These are phyloP conservation scores for Liasis olivaceus DNA, from an alignment of 2,797 vertebrate genomes.

Conservation along the genomic window DNA sequence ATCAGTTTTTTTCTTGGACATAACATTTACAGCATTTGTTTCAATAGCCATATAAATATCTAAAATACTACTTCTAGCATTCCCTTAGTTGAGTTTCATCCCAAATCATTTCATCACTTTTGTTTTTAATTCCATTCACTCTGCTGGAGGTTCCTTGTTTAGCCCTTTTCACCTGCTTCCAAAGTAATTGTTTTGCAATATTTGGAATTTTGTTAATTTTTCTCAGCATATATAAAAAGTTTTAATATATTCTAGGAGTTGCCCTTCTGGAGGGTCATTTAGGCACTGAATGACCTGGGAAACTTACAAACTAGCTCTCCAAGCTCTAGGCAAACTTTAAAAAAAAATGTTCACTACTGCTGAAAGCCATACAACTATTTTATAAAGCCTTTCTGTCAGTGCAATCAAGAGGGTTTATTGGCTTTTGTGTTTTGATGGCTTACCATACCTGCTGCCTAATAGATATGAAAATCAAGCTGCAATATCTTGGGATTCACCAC, in stretches of 20 bases:
- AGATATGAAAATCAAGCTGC: neutral
- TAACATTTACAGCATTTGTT: neutral
- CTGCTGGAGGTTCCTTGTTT: neutral
- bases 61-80: neutral
- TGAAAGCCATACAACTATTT: neutral
- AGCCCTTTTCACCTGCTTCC: neutral
- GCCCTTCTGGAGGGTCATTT: neutral
- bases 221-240: neutral
- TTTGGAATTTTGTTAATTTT: neutral
- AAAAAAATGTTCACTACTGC: neutral
- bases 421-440: neutral
- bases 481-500: neutral
- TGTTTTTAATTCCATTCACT: neutral
- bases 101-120: neutral
- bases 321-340: neutral
- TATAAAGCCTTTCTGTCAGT: neutral
- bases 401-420: neutral
- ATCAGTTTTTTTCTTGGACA: neutral
- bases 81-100: neutral
- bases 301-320: conserved; percentile 29
- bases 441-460: fast-evolving
- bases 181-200: neutral
- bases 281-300: conserved; percentile 21
- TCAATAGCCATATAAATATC: neutral
- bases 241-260: neutral